A percentile compares a stretch with the other conserved stretches of the same genome.
These are phyloP conservation scores for Pachyuromys duprasi DNA, from an alignment of 2,797 vertebrate species.

Conservation along the genomic window DNA sequence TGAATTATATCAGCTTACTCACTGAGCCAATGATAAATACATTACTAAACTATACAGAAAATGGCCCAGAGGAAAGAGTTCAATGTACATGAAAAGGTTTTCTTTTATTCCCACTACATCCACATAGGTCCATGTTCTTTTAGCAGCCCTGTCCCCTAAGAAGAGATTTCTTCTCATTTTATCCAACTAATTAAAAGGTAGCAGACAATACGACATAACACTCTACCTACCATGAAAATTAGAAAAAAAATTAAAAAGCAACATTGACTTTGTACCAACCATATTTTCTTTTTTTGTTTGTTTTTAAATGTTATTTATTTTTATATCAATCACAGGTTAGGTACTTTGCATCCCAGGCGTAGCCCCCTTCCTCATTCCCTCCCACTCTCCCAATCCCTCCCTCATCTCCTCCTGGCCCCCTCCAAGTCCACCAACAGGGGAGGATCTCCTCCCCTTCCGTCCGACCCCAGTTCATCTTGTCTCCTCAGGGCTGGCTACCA, in stretches of 20 bases:
- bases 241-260: neutral
- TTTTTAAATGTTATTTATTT: no score
- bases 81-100: neutral
- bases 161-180: neutral
- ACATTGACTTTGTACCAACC: neutral
- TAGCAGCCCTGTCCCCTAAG: neutral
- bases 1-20: constrained; percentile 10
- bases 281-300: no score
- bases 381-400: no score
- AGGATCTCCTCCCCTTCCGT: no score
- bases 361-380: no score
- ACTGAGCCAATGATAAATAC: neutral
- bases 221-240: no score
- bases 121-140: neutral
- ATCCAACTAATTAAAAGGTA: neutral
- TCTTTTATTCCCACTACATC: neutral
- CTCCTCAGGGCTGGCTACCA: no score
- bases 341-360: no score
- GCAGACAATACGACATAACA: neutral
- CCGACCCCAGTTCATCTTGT: no score
- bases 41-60: constrained; percentile 11
- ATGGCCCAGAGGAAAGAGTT: neutral
- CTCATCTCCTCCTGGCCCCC: no score
- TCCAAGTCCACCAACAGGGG: no score
- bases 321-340: no score